Evolutionary conservation across 2,113 vertebrate species (phyloP).

Genomic region (Pseudopipra pipra): DNA sequence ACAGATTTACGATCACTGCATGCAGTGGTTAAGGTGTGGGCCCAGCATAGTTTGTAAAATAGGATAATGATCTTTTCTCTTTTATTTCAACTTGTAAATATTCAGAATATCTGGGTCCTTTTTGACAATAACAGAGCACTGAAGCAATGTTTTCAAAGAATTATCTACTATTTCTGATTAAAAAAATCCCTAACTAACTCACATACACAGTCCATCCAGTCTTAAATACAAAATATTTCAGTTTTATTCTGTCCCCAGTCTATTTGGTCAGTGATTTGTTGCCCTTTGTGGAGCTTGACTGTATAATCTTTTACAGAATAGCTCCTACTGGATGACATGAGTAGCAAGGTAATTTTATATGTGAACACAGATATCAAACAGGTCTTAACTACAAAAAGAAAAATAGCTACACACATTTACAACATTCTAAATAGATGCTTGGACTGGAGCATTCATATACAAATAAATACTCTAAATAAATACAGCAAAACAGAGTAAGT

Average conservation of each 20-base stretch:
- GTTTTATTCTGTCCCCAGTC: neutral
- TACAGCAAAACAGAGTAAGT: neutral
- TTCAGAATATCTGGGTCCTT: neutral
- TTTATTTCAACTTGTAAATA: neutral
- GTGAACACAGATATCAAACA: neutral
- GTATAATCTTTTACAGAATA: neutral
- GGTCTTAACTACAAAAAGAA: neutral
- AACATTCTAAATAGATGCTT: neutral
- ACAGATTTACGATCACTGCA: neutral
- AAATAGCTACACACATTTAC: neutral
- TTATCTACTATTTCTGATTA: neutral
- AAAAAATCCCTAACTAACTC: rapidly evolving
- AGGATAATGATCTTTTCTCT: neutral
- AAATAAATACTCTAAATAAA: slow-evolving; percentile 6
- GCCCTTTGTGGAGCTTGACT: neutral
- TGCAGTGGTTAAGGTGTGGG: neutral
- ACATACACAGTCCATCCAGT: neutral
- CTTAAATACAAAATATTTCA: neutral
- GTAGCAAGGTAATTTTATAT: neutral
- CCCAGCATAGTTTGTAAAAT: neutral
- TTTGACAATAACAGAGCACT: neutral
- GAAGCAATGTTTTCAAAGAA: neutral
- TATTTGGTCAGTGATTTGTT: neutral
- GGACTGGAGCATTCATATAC: neutral
- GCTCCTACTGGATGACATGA: neutral